Base-by-base conservation (phyloP, 2,888 invertebrate species). In the Tenodera sinensis region DNA sequence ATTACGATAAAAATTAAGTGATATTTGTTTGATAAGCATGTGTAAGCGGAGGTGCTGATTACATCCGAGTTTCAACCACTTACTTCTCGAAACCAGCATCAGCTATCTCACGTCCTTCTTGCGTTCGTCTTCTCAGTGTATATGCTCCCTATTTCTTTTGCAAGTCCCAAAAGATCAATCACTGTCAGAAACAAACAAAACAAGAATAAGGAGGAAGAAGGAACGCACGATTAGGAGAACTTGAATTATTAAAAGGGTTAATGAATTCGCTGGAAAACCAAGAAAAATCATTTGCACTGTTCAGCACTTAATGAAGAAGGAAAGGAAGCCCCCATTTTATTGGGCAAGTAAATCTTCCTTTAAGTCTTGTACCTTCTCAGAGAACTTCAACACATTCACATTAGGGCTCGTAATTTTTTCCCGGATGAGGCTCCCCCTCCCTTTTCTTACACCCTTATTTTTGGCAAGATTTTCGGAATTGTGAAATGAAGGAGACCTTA, bases 381-480 rank as follows among this genome's bases (percentile, higher is more conserved):
- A 71, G 20, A 71, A 71, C 20, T 71, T 71, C 54, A 71, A 71
- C 54, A 71, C 54, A 71, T 71, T 87, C 87, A 34, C 87, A 87
- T 87, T 87, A 87, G 83, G 42, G 34, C 34, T 34, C 83, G 83
- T 87, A 87, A 87, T 87, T 87, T 87, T 82, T 82, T 34, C 27
- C n/a, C 4, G 42, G 87, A 87, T 34, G 34, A 83, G 87, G 30
- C 34, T 71, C 25, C 54, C 54, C 54, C 54, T 20, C 54, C 54
- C 20, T 71, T 20, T 71, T 71, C 54, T 71, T 71, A 71, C 54
- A 71, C 54, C 25, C 54, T 15, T 71, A 71, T 71, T 71, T 71
- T 71, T 71, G 54, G 54, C 54, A 71, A 71, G 54, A 71, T 71
- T 71, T 71, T 71, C 25, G 20, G 54, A 25, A 71, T 71, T 71